These are phyloP conservation scores for Steromphala cineraria DNA, from an alignment of 2,888 invertebrate species.

Conservation along the genomic window DNA sequence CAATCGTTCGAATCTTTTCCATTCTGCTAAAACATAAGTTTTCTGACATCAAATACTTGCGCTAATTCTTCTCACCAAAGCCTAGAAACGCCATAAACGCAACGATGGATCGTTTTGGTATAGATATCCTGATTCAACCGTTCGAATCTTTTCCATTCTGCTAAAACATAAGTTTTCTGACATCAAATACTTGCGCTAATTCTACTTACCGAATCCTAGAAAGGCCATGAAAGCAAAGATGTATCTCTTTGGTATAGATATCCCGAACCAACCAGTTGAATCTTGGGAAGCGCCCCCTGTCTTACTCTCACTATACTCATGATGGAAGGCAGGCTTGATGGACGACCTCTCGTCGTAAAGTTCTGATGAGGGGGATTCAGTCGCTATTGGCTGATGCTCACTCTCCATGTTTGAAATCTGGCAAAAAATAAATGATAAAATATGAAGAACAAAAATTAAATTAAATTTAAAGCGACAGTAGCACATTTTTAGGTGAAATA, in stretches of 20 bases:
- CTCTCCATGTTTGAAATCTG: slow-evolving; percentile 28
- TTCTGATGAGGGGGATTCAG: slow-evolving; percentile 20
- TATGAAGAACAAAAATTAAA: no score
- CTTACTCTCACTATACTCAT: slow-evolving; percentile 31
- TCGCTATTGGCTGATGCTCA: slow-evolving; percentile 34
- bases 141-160: no score
- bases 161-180: background rate
- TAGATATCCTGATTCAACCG: no score
- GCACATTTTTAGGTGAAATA: no score
- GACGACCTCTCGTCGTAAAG: slow-evolving; percentile 20
- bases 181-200: background rate
- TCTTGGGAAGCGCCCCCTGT: background rate
- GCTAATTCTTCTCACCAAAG: no score
- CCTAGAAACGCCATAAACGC: no score
- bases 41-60: no score
- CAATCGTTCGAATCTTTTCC: no score
- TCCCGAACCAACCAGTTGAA: slow-evolving; percentile 15
- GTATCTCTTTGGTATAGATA: slow-evolving; percentile 73
- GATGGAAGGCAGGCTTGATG: slow-evolving; percentile 32
- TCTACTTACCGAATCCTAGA: slow-evolving; percentile 73
- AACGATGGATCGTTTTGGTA: no score
- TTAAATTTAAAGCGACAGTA: no score
- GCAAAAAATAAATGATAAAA: no score
- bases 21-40: no score
- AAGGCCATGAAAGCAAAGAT: slow-evolving; percentile 75